Base-by-base conservation (phyloP, 2,113 vertebrate species). In the Brachypteracias leptosomus region DNA sequence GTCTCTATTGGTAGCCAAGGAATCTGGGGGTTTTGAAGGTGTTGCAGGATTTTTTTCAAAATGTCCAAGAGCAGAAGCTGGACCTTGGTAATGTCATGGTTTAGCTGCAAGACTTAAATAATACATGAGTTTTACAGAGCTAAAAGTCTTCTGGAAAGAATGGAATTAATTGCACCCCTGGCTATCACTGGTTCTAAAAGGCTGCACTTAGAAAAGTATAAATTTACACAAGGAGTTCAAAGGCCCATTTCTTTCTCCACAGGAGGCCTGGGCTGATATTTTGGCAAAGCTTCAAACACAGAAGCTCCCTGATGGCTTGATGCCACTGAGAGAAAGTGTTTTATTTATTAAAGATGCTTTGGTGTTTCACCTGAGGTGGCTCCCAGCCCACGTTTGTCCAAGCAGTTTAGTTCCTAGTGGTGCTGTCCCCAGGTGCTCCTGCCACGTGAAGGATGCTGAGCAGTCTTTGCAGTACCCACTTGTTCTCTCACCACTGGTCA, bases 111-210 rank as follows among this genome's bases (percentile, higher is more conserved):
- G 38, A 25, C 49, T 91, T 97, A 76, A 94, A 94, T 96, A 93
- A 94, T 93, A 46, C 67, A 94, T 80, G 85, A 90, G 44, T 75
- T 85, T 72, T 88, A 76, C 9, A 17, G 88, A 89, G 49, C 74
- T 93, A 72, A 95, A 94, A 73, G 31, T 79, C 81, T 89, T 85
- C 57, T 73, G 75, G 74, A 91, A 93, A 90, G 49, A 90, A 94
- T 66, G 9, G 58, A 93, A 97, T 95, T 97, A 95, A 91, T 97
- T 93, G 88, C 31, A 72, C 82, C 63, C 40, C 40, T 88, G 92
- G 82, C 94, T 93, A 35, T 70, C 25, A 46, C 44, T 11, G 10
- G 79, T 93, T 73, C 78, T 94, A 76, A 90, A 94, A 88, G 74
- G 24, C 74, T 72, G 88, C 0, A 0, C 85, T 96, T 92, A 84